phyloP scores from a whole-genome alignment of 2,888 invertebrate genomes.

The Cheilosia impressa region DNA sequence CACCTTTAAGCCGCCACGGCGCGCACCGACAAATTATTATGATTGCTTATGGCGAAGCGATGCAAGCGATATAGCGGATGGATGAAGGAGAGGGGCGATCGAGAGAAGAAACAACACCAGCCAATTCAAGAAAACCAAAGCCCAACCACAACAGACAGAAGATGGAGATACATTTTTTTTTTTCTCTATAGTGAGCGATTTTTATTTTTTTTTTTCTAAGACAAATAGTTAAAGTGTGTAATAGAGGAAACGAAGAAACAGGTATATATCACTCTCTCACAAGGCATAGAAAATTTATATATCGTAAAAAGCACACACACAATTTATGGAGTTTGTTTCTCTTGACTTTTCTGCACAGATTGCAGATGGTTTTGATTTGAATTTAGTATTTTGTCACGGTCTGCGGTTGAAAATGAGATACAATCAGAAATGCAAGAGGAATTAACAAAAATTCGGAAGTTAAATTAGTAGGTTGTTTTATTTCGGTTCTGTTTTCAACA shows the following conservation, averaged over 20 bases:
- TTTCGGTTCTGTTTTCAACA: slow-evolving; percentile 14
- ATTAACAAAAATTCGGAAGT: slow-evolving; percentile 54
- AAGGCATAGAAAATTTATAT: slow-evolving; percentile 23
- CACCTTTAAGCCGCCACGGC: slow-evolving; percentile 63
- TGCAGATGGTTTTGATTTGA: slow-evolving; percentile 46
- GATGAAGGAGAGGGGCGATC: slow-evolving; percentile 6
- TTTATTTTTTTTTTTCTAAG: slow-evolving; percentile 36
- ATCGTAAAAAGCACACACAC: slow-evolving; percentile 33
- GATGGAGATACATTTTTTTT: slow-evolving; percentile 44
- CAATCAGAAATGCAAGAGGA: slow-evolving; percentile 27
- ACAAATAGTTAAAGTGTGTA: slow-evolving; percentile 48
- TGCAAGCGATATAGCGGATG: slow-evolving; percentile 45
- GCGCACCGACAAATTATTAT: slow-evolving; percentile 71
- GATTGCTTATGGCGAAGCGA: slow-evolving; percentile 64
- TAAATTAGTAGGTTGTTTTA: slow-evolving; percentile 2
- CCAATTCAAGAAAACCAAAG: slow-evolving; percentile 57
- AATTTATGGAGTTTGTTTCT: not conserved
- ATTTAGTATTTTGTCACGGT: slow-evolving; percentile 39
- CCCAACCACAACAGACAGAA: slow-evolving; percentile 65
- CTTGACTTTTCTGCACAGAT: slow-evolving; percentile 8
- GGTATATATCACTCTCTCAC: slow-evolving; percentile 25
- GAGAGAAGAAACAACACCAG: slow-evolving; percentile 50
- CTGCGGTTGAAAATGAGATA: slow-evolving; percentile 26
- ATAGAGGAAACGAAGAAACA: slow-evolving; percentile 35
- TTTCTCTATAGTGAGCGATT: slow-evolving; percentile 11